Evolutionary conservation across 2,113 vertebrate species (phyloP), one percentile per base, ranked within the genome.

Genomic region (Eonycteris spelaea): DNA sequence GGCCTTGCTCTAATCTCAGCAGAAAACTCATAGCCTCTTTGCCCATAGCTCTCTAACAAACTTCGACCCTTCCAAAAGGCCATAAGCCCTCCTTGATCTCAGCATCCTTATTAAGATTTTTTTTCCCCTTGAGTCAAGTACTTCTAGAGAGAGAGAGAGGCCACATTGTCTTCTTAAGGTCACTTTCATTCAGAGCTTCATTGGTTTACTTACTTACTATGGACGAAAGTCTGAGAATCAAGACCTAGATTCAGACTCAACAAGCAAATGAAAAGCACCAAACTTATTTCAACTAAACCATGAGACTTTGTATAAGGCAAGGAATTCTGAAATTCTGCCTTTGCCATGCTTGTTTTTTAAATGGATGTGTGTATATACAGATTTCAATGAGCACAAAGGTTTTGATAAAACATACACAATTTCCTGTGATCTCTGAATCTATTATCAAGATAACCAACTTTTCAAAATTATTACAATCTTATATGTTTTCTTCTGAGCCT

Each of bases 211-310:
- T 57, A 40, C 51, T 63, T 57, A 48, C 51, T 48, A 18, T 51
- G 30, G 43, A 93, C 28, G 38, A 26, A 67, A 73, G 48, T 57
- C 82, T 91, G 35, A 75, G 63, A 82, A 65, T 78, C 67, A 83
- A 88, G 59, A 94, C 82, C 61, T 33, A 67, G 13, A 93, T 83
- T 57, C 85, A 90, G n/a, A 92, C 4, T 71, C 14, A 24, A 67
- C 19, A 45, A 96, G 45, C 80, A 88, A 95, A 85, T 74, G 57
- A 78, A 94, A 90, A 95, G 53, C 48, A 59, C 1, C 21, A 35
- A 91, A 19, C 30, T 86, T 85, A 53, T 84, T 90, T 68, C 57
- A 85, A n/a, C 88, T 84, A n/a, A 85, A 45, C 51, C 70, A n/a
- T 57, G 48, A 88, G 65, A 61, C 21, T 67, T 74, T 85, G 53